Evolutionary conservation across 2,888 invertebrate genomes (phyloP).

Genomic region (Isoperla grammatica): DNA sequence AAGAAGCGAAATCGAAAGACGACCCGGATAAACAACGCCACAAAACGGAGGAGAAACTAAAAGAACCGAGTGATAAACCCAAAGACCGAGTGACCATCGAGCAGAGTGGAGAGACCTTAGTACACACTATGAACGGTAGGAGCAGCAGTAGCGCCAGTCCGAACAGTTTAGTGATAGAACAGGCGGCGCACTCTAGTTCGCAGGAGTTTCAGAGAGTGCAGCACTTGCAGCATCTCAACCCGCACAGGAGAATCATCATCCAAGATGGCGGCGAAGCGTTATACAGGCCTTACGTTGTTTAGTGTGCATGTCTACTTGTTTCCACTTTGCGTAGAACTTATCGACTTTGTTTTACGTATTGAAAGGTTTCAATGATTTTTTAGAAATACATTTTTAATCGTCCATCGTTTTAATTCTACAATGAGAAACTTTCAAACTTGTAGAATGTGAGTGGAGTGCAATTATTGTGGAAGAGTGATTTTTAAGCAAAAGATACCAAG

Average conservation of each 20-base stretch:
- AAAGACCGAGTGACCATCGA: conserved; percentile 4
- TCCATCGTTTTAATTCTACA: too few relatives aligned
- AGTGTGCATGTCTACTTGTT: conserved; percentile 29
- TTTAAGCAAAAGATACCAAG: too few relatives aligned
- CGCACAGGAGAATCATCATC: conserved; percentile 23
- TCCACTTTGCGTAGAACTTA: background rate
- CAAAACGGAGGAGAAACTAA: background rate
- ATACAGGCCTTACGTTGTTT: conserved; percentile 48
- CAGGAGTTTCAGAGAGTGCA: conserved; percentile 13
- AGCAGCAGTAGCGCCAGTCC: conserved; percentile 8
- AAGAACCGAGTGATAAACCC: conserved; percentile 1
- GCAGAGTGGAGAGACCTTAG: too few relatives aligned
- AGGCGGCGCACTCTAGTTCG: background rate
- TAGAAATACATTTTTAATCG: too few relatives aligned
- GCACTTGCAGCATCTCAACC: conserved; percentile 12
- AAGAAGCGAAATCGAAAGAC: conserved; percentile 56
- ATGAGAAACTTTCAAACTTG: too few relatives aligned
- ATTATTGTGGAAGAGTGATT: too few relatives aligned
- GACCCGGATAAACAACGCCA: conserved; percentile 32
- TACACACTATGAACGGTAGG: conserved; percentile 19
- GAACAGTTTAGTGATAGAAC: too few relatives aligned
- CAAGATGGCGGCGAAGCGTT: conserved; percentile 41
- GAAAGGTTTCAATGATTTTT: background rate
- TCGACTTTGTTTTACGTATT: background rate
- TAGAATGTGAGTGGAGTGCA: background rate